Conservation (phyloP, 2,888 invertebrate genomes). For the Priocnemis perturbator region DNA sequence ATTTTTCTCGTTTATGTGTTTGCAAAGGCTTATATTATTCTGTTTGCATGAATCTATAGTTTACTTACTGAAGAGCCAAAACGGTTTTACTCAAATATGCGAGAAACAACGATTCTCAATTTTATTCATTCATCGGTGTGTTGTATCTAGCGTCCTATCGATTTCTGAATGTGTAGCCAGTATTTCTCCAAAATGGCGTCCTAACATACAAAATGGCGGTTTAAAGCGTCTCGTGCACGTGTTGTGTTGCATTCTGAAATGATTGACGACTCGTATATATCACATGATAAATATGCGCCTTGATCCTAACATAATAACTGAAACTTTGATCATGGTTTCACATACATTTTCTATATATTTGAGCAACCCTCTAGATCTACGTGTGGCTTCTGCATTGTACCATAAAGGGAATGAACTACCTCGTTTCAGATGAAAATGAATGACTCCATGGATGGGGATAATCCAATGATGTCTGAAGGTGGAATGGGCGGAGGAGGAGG, state of each 20-base stretch:
- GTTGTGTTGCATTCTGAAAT: no score
- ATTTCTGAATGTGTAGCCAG: slow-evolving; percentile 3
- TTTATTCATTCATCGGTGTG: no score
- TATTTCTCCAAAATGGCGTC: background rate
- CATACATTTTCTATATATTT: background rate
- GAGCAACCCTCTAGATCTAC: background rate
- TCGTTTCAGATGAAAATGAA: slow-evolving; percentile 69
- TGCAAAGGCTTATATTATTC: no score
- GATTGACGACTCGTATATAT: no score
- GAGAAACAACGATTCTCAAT: no score
- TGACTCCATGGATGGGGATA: slow-evolving; percentile 64
- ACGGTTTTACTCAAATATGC: no score
- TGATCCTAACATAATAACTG: background rate
- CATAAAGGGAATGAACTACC: background rate
- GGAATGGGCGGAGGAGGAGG: slow-evolving; percentile 43
- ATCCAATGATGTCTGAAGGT: slow-evolving; percentile 17
- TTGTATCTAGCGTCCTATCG: background rate
- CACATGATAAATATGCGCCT: no score
- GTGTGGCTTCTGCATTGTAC: background rate
- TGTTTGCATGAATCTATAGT: no score
- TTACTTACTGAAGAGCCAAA: no score
- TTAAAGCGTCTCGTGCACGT: background rate
- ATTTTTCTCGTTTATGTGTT: no score
- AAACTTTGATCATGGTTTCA: no score
- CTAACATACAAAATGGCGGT: slow-evolving; percentile 14